A percentile compares a stretch with the other conserved stretches of the same genome.
Conservation (phyloP, 1,140 invertebrate species). For the Drosophila tristis region DNA sequence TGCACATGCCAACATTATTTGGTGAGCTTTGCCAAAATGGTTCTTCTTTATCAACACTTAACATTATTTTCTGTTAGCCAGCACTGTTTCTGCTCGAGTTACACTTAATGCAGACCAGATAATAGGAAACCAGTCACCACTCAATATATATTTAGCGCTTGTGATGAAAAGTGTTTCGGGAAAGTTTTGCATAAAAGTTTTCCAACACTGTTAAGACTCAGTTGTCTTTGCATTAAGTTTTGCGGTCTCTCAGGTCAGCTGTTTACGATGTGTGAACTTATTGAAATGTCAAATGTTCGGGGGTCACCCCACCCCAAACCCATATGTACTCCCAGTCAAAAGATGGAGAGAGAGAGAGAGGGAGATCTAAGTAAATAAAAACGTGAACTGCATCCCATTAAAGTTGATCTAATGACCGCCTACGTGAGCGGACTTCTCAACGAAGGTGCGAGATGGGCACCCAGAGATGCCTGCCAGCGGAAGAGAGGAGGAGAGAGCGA, state of each 20-base stretch:
- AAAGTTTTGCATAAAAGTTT: neutral
- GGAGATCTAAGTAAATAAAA: constrained; percentile 70
- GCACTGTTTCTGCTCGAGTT: too few species aligned
- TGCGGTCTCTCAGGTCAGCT: neutral
- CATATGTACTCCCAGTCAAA: constrained; percentile 1
- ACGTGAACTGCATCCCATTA: constrained; percentile 73
- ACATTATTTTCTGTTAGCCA: too few species aligned
- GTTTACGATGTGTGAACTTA: constrained; percentile 61
- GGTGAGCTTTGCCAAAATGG: too few species aligned
- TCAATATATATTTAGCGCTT: too few species aligned
- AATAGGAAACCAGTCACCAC: too few species aligned
- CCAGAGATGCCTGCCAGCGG: too few species aligned
- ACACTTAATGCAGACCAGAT: too few species aligned
- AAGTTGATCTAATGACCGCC: constrained; percentile 77
- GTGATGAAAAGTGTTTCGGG: neutral
- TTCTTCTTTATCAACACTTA: too few species aligned
- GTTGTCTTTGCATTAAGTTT: neutral
- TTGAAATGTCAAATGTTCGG: constrained; percentile 48
- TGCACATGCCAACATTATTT: too few species aligned
- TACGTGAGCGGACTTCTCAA: constrained; percentile 66
- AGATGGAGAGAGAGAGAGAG: neutral
- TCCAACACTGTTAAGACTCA: neutral
- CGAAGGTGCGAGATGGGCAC: constrained; percentile 10
- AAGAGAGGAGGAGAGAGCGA: too few species aligned
- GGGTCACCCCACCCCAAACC: neutral